A percentile compares a stretch with the other conserved stretches of the same genome.
These are phyloP conservation scores for Leptinotarsa tumamoca DNA, from an alignment of 2,888 invertebrate genomes.

Conservation along the genomic window DNA sequence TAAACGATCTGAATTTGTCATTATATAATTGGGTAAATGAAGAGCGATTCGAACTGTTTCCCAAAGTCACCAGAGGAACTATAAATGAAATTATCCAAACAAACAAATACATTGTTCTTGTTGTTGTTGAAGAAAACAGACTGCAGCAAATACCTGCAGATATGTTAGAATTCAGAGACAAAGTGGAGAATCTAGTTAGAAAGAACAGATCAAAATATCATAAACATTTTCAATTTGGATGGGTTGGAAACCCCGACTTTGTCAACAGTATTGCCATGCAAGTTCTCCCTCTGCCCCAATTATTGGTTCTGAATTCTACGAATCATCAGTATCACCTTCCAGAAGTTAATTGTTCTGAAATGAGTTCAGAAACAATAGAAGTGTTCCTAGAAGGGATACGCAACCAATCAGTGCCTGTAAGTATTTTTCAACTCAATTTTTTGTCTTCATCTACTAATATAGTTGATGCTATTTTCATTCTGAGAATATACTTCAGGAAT, in stretches of 20 bases:
- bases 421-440: constrained; percentile 38
- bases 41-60: constrained; percentile 90
- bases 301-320: constrained; percentile 89
- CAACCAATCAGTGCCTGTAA: constrained; percentile 83
- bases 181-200: constrained; percentile 72
- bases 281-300: constrained; percentile 49
- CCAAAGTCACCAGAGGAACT: constrained; percentile 86
- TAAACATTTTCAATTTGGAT: constrained; percentile 89
- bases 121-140: constrained; percentile 89
- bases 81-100: constrained; percentile 86
- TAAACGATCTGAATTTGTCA: constrained; percentile 74
- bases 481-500: no score
- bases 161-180: constrained; percentile 81
- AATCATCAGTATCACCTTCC: constrained; percentile 93
- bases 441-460: no score
- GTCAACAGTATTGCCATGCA: constrained; percentile 94
- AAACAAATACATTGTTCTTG: constrained; percentile 87
- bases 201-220: constrained; percentile 83
- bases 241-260: constrained; percentile 90
- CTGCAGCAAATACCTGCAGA: constrained; percentile 82
- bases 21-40: constrained; percentile 89
- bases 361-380: constrained; percentile 73
- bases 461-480: no score
- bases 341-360: constrained; percentile 66
- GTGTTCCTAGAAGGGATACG: constrained; percentile 82